Conservation (phyloP, 2,113 vertebrate species). For the Sander vitreus region DNA sequence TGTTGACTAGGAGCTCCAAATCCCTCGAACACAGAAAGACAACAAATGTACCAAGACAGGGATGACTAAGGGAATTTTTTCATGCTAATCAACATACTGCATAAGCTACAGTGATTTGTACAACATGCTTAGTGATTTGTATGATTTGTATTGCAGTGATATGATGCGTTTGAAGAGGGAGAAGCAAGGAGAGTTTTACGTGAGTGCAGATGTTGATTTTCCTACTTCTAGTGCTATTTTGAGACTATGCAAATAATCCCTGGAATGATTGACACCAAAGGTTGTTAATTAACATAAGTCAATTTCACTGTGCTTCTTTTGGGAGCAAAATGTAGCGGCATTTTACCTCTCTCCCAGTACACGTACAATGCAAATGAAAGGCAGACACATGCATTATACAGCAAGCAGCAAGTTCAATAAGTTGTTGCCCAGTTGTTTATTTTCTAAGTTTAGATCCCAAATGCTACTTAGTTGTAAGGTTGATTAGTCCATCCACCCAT, state of each 20-base stretch:
- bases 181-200: constrained; percentile 45
- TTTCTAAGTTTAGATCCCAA: not conserved
- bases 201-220: constrained; percentile 72
- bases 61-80: constrained; percentile 38
- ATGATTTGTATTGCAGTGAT: constrained; percentile 60
- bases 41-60: constrained; percentile 1
- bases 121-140: constrained; percentile 67
- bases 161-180: constrained; percentile 45
- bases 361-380: constrained; percentile 39
- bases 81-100: constrained; percentile 56
- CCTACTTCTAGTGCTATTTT: constrained; percentile 69
- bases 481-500: not conserved
- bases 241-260: constrained; percentile 77
- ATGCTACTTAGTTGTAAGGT: not conserved
- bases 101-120: constrained; percentile 57
- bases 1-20: not conserved
- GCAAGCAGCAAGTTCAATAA: constrained; percentile 7
- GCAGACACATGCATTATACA: constrained; percentile 8
- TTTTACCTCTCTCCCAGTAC: constrained; percentile 40
- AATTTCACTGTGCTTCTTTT: constrained; percentile 72
- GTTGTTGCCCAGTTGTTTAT: not conserved
- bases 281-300: constrained; percentile 81
- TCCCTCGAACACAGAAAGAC: not conserved
- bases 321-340: constrained; percentile 53
- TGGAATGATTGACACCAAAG: constrained; percentile 77